Base-by-base conservation (phyloP, 2,797 vertebrate species). In the Pseudocheirus occidentalis region DNA sequence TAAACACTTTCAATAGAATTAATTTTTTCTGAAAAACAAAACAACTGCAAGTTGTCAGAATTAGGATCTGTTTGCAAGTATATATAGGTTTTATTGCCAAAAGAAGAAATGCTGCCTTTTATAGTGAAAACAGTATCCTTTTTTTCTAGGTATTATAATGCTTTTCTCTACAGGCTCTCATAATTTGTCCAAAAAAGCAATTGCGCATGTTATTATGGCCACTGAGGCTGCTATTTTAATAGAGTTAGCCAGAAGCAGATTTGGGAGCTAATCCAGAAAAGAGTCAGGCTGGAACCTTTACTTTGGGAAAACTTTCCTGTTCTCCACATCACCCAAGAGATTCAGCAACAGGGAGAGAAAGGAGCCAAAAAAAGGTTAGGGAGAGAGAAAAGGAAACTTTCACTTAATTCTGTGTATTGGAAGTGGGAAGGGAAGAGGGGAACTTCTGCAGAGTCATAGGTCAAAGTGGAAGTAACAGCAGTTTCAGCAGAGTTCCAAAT, bases 1-100 rank as follows among this genome's bases (percentile, higher is more conserved):
- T 57, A 94, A 50, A 40, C 66, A 92, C 46, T 87, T 94, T 94
- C 58, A 92, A 92, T n/a, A 93, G 40, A 92, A 95, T 52, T 58
- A n/a, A 14, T 46, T n/a, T 94, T 73, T 93, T 90, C 95, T 93
- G 24, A 62, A 55, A 91, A 46, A 13, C 21, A 94, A 90, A 53
- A 24, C 24, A 95, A 66, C 58, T 91, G 57, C 24, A 40, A 81
- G n/a, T 58, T 54, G 29, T 91, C 57, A 94, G 59, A 92, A n/a
- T 3, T 24, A 14, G 58, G 46, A 87, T 50, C 92, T 56, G 24
- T 50, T 90, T 93, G 34, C 66, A 57, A 34, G 53, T 31, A 29
- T 11, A 53, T 31, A 27, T 0, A 5, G 46, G 10, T 52, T 4
- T 93, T 55, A 93, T 18, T 58, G 89, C 27, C 90, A 7, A 94